These are phyloP conservation scores for Umimayanthus kanabou DNA, from an alignment of 92 coral and sea anemone genomes.

Conservation along the genomic window DNA sequence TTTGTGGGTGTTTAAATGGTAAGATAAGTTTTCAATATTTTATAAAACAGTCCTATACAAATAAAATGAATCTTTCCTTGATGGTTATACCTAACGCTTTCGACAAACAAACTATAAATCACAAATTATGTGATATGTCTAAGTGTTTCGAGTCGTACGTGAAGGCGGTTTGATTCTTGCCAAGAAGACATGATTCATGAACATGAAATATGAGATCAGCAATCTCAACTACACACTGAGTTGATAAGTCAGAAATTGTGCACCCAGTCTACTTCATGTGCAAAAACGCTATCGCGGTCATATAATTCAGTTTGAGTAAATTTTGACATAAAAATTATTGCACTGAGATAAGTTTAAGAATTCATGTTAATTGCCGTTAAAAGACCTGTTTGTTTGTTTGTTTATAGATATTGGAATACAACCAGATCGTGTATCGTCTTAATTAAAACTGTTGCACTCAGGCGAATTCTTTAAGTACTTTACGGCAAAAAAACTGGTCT, in stretches of 20 bases:
- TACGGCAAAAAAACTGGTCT: not conserved
- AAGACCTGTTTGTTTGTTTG: not conserved
- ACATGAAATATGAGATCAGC: not conserved
- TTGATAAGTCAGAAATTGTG: no score
- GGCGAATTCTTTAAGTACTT: not conserved
- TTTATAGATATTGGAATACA: no score
- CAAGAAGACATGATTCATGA: not conserved
- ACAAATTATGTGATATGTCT: not conserved
- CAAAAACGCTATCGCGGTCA: not conserved
- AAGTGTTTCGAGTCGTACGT: not conserved
- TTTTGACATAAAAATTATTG: not conserved
- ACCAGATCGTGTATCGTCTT: not conserved
- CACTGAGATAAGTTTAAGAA: not conserved
- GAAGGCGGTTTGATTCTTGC: not conserved
- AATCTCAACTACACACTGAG: no score
- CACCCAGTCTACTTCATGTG: no score
- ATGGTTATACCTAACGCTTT: not conserved
- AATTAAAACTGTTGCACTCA: not conserved
- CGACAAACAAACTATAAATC: not conserved
- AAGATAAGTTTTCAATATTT: no score
- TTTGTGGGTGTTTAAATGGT: no score
- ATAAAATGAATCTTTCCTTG: no score
- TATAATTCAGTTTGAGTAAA: no score
- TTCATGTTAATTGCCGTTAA: not conserved
- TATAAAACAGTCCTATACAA: no score